Percentiles rank a stretch among this genome's conserved stretches.
These are phyloP conservation scores for Meloidogyne hapla DNA, from an alignment of 1,140 invertebrate genomes.

Conservation along the genomic window DNA sequence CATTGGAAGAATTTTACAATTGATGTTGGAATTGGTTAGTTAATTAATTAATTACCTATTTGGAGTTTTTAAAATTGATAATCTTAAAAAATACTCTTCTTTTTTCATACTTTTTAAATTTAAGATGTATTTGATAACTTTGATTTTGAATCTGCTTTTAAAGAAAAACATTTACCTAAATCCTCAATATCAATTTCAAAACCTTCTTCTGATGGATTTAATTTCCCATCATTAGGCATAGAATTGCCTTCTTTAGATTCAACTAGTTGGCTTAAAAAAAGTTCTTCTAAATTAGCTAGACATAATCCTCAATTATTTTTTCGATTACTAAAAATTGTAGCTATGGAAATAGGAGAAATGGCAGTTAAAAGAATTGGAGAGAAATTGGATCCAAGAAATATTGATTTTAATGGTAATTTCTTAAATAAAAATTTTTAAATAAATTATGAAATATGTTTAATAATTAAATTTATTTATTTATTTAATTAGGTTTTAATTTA, in stretches of 20 bases:
- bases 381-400: constrained; percentile 50
- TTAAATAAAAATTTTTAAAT: neutral
- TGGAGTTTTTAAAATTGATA: too few species aligned
- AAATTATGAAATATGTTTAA: neutral
- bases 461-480: neutral
- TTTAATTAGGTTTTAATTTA: constrained; percentile 47
- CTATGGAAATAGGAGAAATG: constrained; percentile 38
- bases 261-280: constrained; percentile 47
- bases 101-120: constrained; percentile 10
- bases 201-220: neutral
- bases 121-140: constrained; percentile 49
- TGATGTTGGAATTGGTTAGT: constrained; percentile 47
- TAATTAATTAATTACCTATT: constrained; percentile 5
- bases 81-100: too few species aligned
- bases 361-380: constrained; percentile 46
- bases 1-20: constrained; percentile 53
- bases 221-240: neutral
- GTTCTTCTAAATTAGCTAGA: constrained; percentile 30
- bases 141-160: constrained; percentile 36
- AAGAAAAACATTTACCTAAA: constrained; percentile 10
- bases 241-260: constrained; percentile 42
- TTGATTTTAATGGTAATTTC: constrained; percentile 40
- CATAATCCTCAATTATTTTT: constrained; percentile 54
- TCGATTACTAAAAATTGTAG: constrained; percentile 43
- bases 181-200: neutral